These are phyloP conservation scores for Hydropotes inermis DNA, from an alignment of 2,113 vertebrate genomes.

Conservation along the genomic window DNA sequence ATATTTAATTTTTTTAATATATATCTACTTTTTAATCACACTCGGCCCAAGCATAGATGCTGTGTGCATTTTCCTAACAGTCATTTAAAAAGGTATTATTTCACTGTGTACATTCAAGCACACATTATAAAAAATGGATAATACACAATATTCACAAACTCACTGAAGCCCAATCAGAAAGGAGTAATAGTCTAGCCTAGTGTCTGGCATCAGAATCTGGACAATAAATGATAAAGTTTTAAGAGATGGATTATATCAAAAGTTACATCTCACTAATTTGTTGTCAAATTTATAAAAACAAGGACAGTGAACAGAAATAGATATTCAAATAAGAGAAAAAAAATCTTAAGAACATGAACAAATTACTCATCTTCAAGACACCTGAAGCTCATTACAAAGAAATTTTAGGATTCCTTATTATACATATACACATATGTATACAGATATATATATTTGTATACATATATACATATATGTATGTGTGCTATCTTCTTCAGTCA, in stretches of 20 bases:
- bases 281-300: background rate
- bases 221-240: background rate
- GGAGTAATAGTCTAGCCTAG: background rate
- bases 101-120: background rate
- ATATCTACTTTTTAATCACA: background rate
- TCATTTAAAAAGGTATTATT: background rate
- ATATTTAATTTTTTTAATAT: background rate
- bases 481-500: background rate
- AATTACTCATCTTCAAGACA: background rate
- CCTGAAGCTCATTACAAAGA: background rate
- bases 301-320: background rate
- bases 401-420: background rate
- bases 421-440: background rate
- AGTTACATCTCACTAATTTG: background rate
- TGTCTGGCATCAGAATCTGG: background rate
- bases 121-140: background rate
- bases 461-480: rapidly evolving
- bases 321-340: background rate
- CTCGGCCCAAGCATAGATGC: background rate
- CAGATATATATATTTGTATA: background rate
- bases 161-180: background rate
- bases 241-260: background rate
- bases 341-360: background rate
- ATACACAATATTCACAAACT: background rate
- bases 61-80: background rate